Evolutionary conservation across 1,140 invertebrate genomes (phyloP).

Genomic region (Bombyx mandarina): DNA sequence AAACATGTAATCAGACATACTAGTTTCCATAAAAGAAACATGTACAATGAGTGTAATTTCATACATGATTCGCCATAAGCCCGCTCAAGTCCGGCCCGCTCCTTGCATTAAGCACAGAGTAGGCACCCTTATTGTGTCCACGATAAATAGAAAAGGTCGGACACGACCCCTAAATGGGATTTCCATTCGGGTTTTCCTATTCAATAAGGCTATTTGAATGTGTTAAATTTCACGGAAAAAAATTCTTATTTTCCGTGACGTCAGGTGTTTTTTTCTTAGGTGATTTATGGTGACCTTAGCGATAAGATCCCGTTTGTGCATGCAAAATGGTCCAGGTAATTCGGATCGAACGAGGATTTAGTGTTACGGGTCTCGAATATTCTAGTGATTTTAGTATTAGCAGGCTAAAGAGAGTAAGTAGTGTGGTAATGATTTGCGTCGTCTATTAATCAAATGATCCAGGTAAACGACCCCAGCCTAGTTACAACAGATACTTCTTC

Average conservation of each 20-base stretch:
- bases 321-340: no score
- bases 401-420: no score
- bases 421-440: no score
- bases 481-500: no score
- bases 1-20: no score
- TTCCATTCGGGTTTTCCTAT: slow-evolving; percentile 35
- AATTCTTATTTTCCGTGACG: slow-evolving; percentile 29
- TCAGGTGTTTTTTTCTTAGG: slow-evolving; percentile 23
- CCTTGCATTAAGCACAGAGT: slow-evolving; percentile 33
- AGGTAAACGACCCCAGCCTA: no score
- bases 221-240: slow-evolving; percentile 53
- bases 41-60: slow-evolving; percentile 25
- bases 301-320: no score
- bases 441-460: no score
- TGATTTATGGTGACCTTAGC: slow-evolving; percentile 19
- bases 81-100: slow-evolving; percentile 32
- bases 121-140: slow-evolving; percentile 24
- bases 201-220: slow-evolving; percentile 29
- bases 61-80: slow-evolving; percentile 22
- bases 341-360: no score
- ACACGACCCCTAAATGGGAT: slow-evolving; percentile 30
- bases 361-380: no score
- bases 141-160: slow-evolving; percentile 38
- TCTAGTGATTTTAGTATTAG: no score
- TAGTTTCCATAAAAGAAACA: background rate